These are phyloP conservation scores for Gerris lacustris DNA, from an alignment of 2,888 invertebrate genomes.

Conservation along the genomic window DNA sequence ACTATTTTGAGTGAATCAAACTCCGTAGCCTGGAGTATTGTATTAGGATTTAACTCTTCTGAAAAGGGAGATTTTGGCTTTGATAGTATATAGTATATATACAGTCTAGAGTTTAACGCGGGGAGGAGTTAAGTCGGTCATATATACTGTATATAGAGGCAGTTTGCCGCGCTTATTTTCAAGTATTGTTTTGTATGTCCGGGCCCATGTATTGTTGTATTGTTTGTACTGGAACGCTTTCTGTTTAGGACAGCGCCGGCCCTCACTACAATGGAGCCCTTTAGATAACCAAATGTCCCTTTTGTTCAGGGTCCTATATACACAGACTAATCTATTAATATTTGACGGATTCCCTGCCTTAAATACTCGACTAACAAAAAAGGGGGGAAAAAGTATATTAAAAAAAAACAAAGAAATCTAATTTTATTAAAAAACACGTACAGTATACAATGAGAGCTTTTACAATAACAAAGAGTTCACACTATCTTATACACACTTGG, in stretches of 20 bases:
- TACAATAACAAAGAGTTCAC: no score
- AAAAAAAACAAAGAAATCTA: no score
- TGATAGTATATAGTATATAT: not conserved
- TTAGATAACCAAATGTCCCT: constrained; percentile 3
- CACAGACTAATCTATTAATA: constrained; percentile 1
- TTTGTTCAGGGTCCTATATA: not conserved
- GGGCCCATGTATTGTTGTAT: not conserved
- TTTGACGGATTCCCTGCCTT: not conserved
- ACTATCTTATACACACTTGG: no score
- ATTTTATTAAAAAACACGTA: no score
- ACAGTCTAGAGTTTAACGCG: not conserved
- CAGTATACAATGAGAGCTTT: no score
- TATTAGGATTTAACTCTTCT: not conserved
- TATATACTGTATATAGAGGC: not conserved
- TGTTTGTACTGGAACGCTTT: not conserved
- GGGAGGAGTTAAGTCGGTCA: not conserved
- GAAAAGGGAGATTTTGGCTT: constrained; percentile 3
- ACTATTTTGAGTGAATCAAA: no score
- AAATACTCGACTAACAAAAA: not conserved
- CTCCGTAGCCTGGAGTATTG: not conserved
- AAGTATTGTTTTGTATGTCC: constrained; percentile 5
- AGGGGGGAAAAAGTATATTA: not conserved
- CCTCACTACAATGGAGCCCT: not conserved
- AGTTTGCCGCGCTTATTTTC: not conserved
- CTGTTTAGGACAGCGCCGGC: not conserved